Evolutionary conservation across 2,113 vertebrate species (phyloP).

Genomic region (Acanthochromis polyacanthus): DNA sequence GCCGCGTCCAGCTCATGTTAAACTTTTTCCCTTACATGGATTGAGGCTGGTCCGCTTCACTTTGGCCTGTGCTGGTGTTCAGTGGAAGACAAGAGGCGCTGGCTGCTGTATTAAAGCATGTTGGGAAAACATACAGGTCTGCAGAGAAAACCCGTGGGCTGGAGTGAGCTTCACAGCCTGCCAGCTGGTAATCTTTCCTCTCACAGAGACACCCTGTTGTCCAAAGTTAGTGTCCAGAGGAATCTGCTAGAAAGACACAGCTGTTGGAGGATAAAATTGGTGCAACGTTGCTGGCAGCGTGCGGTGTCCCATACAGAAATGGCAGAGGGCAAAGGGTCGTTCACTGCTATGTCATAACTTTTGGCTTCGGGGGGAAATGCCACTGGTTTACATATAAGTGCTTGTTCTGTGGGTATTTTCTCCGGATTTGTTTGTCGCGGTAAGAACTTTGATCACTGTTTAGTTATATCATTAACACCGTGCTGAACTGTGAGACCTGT

Average conservation of each 20-base stretch:
- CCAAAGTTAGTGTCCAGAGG: constrained; percentile 85
- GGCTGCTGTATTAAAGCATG: constrained; percentile 16
- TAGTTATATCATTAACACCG: constrained; percentile 12
- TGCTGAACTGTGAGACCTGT: constrained; percentile 61
- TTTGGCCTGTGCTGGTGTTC: constrained; percentile 21
- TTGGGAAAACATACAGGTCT: constrained; percentile 29
- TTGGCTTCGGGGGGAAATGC: constrained; percentile 5
- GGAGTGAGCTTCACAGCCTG: constrained; percentile 43
- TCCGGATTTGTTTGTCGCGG: background rate
- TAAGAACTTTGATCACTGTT: constrained; percentile 2
- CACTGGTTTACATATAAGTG: constrained; percentile 11
- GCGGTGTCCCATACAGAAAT: constrained; percentile 70
- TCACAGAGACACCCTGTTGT: constrained; percentile 77
- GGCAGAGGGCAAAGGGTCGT: constrained; percentile 83
- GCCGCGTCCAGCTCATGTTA: constrained; percentile 72
- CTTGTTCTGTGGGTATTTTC: background rate
- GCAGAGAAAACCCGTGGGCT: constrained; percentile 51
- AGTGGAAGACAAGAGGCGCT: constrained; percentile 3
- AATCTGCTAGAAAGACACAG: constrained; percentile 86
- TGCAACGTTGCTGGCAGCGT: constrained; percentile 72
- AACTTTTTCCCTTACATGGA: constrained; percentile 87
- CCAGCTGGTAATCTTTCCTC: constrained; percentile 75
- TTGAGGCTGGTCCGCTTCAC: constrained; percentile 58
- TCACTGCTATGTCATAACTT: constrained; percentile 65
- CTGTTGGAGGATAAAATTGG: constrained; percentile 87